Evolutionary conservation across 2,113 vertebrate species (phyloP), one percentile per base, ranked within the genome.

Genomic region (Pungitius pungitius): DNA sequence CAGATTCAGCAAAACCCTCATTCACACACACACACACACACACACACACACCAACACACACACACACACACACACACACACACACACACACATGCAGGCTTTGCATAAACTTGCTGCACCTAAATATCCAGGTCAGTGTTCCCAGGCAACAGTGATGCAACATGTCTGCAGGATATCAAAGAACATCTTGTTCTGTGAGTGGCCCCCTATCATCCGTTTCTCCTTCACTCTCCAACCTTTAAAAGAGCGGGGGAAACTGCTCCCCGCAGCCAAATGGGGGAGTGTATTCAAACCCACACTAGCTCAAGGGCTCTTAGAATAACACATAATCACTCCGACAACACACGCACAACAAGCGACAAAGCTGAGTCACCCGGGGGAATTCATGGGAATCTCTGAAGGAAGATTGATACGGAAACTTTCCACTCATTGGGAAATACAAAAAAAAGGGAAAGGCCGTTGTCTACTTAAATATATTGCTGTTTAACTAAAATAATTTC

Each of bases 41-140:
- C 30, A 30, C 2, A 30, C 30, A 30, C 30, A 5, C 30, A 30
- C 30, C 2, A 2, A 30, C 30, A 30, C 30, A 5, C 30, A 30
- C 30, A 30, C 30, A 30, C 30, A 30, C 30, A 30, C 30, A 30
- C 30, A 30, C 30, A 30, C 30, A 30, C 43, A 71, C 55, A 81
- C 39, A 65, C 49, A 67, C 59, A 49, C 43, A 39, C n/a, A 54
- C 45, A 72, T 43, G 26, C 49, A 62, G 54, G 39, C 72, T 78
- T 77, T 64, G 18, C 66, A 78, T 79, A 81, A 85, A 75, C 69
- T 57, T 78, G 56, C 35, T 81, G 79, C 72, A 83, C 63, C 55
- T 80, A 74, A 84, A 88, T 81, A 91, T 90, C 75, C 88, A 89
- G 90, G 86, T 89, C 89, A 87, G 79, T 27, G 69, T 87, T 87